Percentiles rank a stretch among this genome's conserved stretches.
Conservation (phyloP, 1,140 invertebrate genomes). For the Muscidifurax raptorellus region DNA sequence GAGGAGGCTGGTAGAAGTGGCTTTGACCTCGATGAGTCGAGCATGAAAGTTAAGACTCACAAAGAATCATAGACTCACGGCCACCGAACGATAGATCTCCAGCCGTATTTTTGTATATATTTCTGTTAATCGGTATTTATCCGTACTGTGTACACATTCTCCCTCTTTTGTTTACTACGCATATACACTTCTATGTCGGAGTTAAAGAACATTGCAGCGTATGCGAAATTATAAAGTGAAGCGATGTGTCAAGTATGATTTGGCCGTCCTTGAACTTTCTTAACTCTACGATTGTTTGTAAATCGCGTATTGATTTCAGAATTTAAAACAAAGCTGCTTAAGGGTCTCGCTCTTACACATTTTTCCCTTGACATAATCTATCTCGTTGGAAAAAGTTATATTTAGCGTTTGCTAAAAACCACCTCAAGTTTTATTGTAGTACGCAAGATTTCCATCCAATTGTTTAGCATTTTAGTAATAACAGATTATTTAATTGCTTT, state of each 20-base stretch:
- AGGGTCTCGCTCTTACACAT: background rate
- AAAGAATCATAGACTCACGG: background rate
- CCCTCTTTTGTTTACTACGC: constrained; percentile 43
- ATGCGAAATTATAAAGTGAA: background rate
- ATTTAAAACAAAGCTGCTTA: background rate
- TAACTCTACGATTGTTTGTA: constrained; percentile 4
- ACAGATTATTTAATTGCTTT: background rate
- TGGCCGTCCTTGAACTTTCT: background rate
- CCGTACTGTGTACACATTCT: constrained; percentile 43
- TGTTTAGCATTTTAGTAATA: background rate
- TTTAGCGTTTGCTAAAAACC: constrained; percentile 6
- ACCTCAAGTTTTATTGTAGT: background rate
- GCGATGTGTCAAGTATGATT: constrained; percentile 21
- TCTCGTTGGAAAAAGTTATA: constrained; percentile 7
- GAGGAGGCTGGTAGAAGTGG: constrained; percentile 61
- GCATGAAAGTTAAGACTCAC: background rate
- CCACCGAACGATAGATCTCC: background rate
- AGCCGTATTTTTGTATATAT: constrained; percentile 38
- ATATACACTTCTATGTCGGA: background rate
- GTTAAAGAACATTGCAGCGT: background rate
- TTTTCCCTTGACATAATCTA: background rate
- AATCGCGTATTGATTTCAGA: background rate
- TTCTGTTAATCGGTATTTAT: constrained; percentile 35
- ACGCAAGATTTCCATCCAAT: background rate
- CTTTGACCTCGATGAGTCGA: background rate